These are phyloP conservation scores for Borostomias antarcticus DNA, from an alignment of 2,797 vertebrate species.

Conservation along the genomic window DNA sequence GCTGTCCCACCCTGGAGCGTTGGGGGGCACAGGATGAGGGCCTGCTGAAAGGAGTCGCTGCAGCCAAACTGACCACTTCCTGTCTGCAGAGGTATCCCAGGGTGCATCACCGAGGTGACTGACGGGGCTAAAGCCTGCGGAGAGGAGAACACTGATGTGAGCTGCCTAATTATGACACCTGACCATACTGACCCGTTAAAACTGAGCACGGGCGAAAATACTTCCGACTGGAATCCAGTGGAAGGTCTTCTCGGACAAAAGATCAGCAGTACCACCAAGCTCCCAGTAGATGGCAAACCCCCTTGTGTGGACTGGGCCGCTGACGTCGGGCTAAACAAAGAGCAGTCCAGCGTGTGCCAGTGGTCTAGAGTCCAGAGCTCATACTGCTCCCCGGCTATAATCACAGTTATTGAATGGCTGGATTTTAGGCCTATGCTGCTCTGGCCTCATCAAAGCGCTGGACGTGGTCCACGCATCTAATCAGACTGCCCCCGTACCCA, in stretches of 20 bases:
- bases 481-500: slow-evolving; percentile 39
- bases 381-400: slow-evolving; percentile 50
- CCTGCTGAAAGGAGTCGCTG: slow-evolving; percentile 93
- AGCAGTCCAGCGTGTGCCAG: slow-evolving; percentile 5
- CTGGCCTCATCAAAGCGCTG: background rate
- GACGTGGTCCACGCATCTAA: background rate
- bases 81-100: slow-evolving; percentile 91
- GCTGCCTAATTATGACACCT: background rate
- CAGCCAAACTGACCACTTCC: slow-evolving; percentile 93
- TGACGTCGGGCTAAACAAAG: background rate
- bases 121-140: slow-evolving; percentile 87
- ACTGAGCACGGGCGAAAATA: background rate
- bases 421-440: slow-evolving; percentile 41
- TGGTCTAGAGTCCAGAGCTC: slow-evolving; percentile 36
- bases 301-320: no score
- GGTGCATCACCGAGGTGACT: slow-evolving; percentile 89
- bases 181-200: background rate
- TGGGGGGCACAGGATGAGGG: slow-evolving; percentile 94
- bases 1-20: slow-evolving; percentile 88
- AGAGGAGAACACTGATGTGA: background rate
- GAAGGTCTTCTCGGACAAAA: background rate
- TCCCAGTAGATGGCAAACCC: slow-evolving; percentile 58
- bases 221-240: background rate
- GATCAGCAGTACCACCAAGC: slow-evolving; percentile 24
- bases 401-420: slow-evolving; percentile 62